Evolutionary conservation across 2,797 vertebrate genomes (phyloP), one percentile per base, ranked within the genome.

Genomic region (Nannoperca australis): DNA sequence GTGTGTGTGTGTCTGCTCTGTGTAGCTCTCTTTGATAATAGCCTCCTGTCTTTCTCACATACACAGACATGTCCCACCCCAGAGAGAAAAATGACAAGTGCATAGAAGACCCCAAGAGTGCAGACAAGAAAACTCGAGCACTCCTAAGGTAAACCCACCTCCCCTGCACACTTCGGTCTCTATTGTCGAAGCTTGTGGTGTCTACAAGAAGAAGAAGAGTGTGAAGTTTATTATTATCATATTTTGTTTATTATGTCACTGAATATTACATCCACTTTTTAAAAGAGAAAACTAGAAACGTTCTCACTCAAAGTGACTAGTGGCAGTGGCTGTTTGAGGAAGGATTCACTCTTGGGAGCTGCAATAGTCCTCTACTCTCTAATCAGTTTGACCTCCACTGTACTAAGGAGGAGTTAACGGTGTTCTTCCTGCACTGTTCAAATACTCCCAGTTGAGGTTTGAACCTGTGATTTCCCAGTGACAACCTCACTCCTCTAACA

Each of bases 41-140:
- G 84, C 91, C 88, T 85, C 70, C 80, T 87, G 81, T 92, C 71
- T 90, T 82, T 87, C 87, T 66, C 79, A 77, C 95, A 95, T 85
- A 83, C 94, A 74, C 93, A 99, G 98, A 98, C 83, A 82, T 96
- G 85, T 95, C 97, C 92, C 95, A 95, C 92, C 89, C 95, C 63
- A 96, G 95, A 90, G 95, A 97, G 72, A 96, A 96, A 92, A 95
- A 94, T 54, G 98, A 99, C 94, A 99, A 96, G 94, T 95, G 94
- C 61, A 89, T 95, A 0, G 97, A 99, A 93, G 97, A 99, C 89
- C 93, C 94, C 78, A 97, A 96, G 89, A 96, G 90, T 91, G 95
- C 95, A 79, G 98, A 99, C 83, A 99, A 98, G 94, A 98, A 97
- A 92, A 96, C 95, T 86, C 94, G 96, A 34, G 95, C 96, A 15